Percentiles rank a stretch among this genome's conserved stretches.
Conservation (phyloP, 2,113 vertebrate genomes). For the Arothron firmamentum region DNA sequence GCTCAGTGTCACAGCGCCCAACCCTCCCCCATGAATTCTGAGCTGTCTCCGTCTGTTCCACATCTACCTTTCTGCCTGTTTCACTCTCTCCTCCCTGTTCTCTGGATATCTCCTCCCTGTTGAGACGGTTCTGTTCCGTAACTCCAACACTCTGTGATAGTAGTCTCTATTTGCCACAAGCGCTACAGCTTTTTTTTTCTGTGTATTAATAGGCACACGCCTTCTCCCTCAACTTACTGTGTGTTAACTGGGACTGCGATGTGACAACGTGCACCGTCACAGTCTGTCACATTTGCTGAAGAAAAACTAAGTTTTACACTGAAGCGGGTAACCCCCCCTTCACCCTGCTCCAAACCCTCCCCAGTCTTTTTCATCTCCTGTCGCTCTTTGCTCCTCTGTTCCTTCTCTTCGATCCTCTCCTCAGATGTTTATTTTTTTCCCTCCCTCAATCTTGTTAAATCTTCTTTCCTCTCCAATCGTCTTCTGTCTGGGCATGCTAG, state of each 20-base stretch:
- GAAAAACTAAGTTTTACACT: conserved; percentile 78
- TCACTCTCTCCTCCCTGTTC: conserved; percentile 40
- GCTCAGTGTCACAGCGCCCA: conserved; percentile 22
- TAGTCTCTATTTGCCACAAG: conserved; percentile 53
- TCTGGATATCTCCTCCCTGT: conserved; percentile 64
- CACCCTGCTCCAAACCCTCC: conserved; percentile 69
- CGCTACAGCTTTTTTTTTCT: conserved; percentile 49
- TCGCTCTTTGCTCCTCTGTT: conserved; percentile 60
- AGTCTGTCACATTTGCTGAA: conserved; percentile 90
- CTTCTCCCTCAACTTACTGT: conserved; percentile 66
- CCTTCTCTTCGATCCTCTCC: conserved; percentile 52
- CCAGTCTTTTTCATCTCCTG: conserved; percentile 60
- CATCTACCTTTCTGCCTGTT: conserved; percentile 25
- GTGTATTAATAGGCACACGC: conserved; percentile 66
- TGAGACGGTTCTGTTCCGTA: conserved; percentile 67
- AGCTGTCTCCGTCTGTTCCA: conserved; percentile 30
- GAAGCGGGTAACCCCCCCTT: conserved; percentile 81
- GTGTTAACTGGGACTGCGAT: conserved; percentile 86
- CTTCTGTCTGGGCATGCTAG: conserved; percentile 86
- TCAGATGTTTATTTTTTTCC: conserved; percentile 40
- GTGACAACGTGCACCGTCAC: conserved; percentile 86
- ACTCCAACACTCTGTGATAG: conserved; percentile 64
- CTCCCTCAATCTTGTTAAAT: conserved; percentile 63
- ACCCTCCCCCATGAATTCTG: conserved; percentile 47
- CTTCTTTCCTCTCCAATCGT: conserved; percentile 76